Base-by-base conservation (phyloP, 2,888 invertebrate species). In the Buathra laborator region DNA sequence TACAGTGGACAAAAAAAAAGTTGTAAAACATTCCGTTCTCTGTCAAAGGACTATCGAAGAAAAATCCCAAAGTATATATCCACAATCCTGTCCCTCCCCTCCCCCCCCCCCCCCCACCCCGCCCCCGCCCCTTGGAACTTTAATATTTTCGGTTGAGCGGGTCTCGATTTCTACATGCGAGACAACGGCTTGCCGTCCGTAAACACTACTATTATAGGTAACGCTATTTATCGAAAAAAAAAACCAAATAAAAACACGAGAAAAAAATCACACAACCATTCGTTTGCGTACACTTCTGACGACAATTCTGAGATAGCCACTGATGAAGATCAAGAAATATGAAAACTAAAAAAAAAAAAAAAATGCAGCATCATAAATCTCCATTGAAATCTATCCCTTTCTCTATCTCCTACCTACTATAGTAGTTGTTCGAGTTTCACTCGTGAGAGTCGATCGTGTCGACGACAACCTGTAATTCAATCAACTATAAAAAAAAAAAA, bases 371-470 rank as follows among this genome's bases (percentile, higher is more conserved):
- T 37, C 24, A 43, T 16, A 29, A 53, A 59, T 72, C 44, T 44
- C 44, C 72, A 46, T 3, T 29, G 48, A 53, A 67, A 78, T 64
- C 67, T 71, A 76, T 66, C 44, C 46, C 74, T 72, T 32, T 66
- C 44, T 53, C 46, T 19, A 51, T 62, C 51, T 48, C 43, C 29
- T 12, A 62, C 43, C 24, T 62, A 64, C 29, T 48, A 64, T 68
- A 37, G 71, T 67, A 53, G 66, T 78, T 74, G 53, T 77, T 66
- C 71, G 59, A 74, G 67, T 43, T 56, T 46, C 51, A 48, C 56
- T 37, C 43, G 56, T 37, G 87, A 85, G 81, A 87, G 86, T 86
- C 85, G 88, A 87, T 86, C 86, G 86, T 89, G 37, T 62, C 32
- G 59, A 62, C 59, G 59, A 62, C 32, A 37, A 12, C 32, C 32